These are phyloP conservation scores for Bellardia pandia DNA, from an alignment of 2,888 invertebrate genomes.

Conservation along the genomic window DNA sequence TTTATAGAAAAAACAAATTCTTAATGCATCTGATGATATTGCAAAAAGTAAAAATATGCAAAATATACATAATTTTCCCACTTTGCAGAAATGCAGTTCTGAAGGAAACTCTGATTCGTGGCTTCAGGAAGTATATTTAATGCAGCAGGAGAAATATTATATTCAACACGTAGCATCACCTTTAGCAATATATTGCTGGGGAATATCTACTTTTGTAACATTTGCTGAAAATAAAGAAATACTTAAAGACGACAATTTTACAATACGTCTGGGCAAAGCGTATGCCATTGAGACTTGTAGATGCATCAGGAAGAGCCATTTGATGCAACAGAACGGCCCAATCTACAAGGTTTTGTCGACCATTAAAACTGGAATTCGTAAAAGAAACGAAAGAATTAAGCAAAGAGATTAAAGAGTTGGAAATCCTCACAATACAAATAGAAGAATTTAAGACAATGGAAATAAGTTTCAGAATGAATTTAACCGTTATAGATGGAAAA, in stretches of 20 bases:
- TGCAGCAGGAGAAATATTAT: neutral
- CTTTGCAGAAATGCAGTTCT: neutral
- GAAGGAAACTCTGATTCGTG: neutral
- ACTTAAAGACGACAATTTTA: neutral
- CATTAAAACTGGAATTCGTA: no score
- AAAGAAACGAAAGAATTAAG: no score
- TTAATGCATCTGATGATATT: neutral
- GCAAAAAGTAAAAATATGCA: slow-evolving; percentile 9
- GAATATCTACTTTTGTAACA: neutral
- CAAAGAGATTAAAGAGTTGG: no score
- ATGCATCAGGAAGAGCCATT: neutral
- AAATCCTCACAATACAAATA: no score
- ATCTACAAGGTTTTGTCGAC: no score
- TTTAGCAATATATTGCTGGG: neutral
- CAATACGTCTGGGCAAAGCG: neutral
- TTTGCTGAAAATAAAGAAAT: neutral
- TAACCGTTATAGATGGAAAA: no score
- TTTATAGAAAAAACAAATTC: neutral
- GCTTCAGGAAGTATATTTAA: neutral
- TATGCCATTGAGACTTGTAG: neutral
- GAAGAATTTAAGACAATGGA: no score
- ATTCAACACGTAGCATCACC: neutral
- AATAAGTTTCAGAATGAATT: no score
- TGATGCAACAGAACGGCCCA: neutral
- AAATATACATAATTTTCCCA: neutral